Conservation (phyloP, 2,113 vertebrate species). For the Chaenocephalus aceratus region DNA sequence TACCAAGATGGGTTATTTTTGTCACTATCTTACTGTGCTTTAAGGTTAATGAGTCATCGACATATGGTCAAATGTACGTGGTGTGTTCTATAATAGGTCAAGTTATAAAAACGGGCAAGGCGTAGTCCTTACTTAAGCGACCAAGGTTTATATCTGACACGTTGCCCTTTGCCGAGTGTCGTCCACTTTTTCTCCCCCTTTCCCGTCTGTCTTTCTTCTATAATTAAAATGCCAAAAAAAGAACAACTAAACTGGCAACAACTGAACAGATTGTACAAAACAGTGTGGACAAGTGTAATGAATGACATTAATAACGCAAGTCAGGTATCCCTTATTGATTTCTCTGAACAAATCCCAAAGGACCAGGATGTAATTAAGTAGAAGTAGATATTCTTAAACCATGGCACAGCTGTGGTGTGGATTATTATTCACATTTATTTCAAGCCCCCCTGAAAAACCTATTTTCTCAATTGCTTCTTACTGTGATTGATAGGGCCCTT, state of each 20-base stretch:
- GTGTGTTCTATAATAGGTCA: not conserved
- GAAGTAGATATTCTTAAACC: slow-evolving; percentile 6
- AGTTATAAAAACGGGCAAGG: not conserved
- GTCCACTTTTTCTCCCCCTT: too few relatives aligned
- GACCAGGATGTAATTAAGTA: slow-evolving; percentile 44
- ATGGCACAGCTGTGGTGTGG: slow-evolving; percentile 26
- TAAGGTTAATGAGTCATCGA: not conserved
- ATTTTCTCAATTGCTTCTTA: slow-evolving; percentile 7
- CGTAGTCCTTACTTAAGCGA: too few relatives aligned
- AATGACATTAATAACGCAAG: slow-evolving; percentile 18
- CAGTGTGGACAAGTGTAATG: not conserved
- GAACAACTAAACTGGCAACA: not conserved
- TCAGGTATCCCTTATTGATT: slow-evolving; percentile 26
- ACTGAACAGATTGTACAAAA: slow-evolving; percentile 1
- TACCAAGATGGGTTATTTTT: slow-evolving; percentile 14
- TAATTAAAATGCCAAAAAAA: too few relatives aligned
- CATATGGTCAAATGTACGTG: not conserved
- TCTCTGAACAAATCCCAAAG: slow-evolving; percentile 15
- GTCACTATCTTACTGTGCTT: not conserved
- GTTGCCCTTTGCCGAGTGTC: too few relatives aligned
- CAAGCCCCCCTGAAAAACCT: not conserved
- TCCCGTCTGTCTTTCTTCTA: too few relatives aligned
- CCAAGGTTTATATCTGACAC: too few relatives aligned
- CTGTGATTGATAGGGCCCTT: slow-evolving; percentile 11
- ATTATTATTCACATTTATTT: slow-evolving; percentile 45